Evolutionary conservation across 1,140 invertebrate species (phyloP), one percentile per base, ranked within the genome.

Genomic region (Drosophila punjabiensis): DNA sequence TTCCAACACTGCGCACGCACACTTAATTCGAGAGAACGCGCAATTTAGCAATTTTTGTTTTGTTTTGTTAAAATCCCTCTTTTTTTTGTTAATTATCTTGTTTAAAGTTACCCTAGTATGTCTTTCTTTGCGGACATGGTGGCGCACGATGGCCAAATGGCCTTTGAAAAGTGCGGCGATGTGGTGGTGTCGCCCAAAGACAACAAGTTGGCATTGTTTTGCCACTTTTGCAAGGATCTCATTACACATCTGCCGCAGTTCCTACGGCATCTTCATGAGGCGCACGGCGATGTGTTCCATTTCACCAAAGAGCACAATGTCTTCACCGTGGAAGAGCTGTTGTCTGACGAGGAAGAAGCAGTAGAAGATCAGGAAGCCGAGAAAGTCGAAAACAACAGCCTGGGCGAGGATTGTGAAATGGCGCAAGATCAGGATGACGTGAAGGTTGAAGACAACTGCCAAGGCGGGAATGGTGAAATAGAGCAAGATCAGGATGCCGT

Each of bases 161-260:
- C 81, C n/a, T 86, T 76, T 9, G 64, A 84, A 52, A 91, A 84
- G 33, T 92, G 91, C 24, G 91, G 91, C 4, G 84, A 92, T 64
- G 85, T 92, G 8, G 70, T 91, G 16, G 68, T 89, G 30, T 91
- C 87, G 5, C 20, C 73, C 8, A 80, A 74, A 13, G 64, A 86
- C 30, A 89, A 89, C 32, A 58, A 73, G 53, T 61, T 91, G 20
- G 82, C 68, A 3, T 20, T 92, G 62, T 78, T 60, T 37, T 92
- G 91, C 39, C 67, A 63, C 14, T 91, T 84, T 20, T 92, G 91
- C 35, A 58, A 59, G 13, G 70, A 77, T 16, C 65, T 83, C 28
- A 91, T 77, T 7, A 64, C 62, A 5, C 56, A 73, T 55, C 16
- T 87, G 39, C 45, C 71, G 30, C 58, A 78, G 13, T 92, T 92